Evolutionary conservation across 2,797 vertebrate species (phyloP).

Genomic region (Geotrypetes seraphini): DNA sequence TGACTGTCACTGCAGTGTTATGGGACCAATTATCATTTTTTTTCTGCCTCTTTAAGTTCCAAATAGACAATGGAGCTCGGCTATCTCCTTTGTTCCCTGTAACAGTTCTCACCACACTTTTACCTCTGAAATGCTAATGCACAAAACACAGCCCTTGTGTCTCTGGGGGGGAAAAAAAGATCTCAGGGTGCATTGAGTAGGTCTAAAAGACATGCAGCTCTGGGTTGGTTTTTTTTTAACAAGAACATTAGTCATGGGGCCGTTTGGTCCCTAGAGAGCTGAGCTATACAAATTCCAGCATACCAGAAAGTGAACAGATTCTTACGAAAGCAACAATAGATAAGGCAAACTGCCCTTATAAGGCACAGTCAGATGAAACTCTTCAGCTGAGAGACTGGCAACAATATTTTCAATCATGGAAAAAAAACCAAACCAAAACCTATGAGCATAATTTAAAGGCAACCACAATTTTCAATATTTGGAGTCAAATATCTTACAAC

Average conservation of each 20-base stretch:
- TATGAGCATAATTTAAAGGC: no score
- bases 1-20: conserved; percentile 35
- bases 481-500: no score
- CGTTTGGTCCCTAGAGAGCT: no score
- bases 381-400: not conserved
- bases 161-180: conserved; percentile 45
- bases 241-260: conserved; percentile 35
- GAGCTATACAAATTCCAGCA: conserved; percentile 14
- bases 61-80: conserved; percentile 44
- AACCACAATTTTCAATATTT: no score
- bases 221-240: not conserved
- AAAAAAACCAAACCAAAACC: no score
- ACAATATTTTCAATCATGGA: no score
- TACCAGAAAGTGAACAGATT: not conserved
- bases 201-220: conserved; percentile 28
- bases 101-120: conserved; percentile 61
- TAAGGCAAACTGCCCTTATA: no score
- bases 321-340: no score
- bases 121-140: conserved; percentile 61
- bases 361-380: not conserved
- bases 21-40: conserved; percentile 45
- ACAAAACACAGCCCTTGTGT: conserved; percentile 34
- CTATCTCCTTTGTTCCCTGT: conserved; percentile 31
- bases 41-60: conserved; percentile 50
- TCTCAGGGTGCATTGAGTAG: conserved; percentile 38